Conservation (phyloP, 2,113 vertebrate species). For the Steatornis caripensis region DNA sequence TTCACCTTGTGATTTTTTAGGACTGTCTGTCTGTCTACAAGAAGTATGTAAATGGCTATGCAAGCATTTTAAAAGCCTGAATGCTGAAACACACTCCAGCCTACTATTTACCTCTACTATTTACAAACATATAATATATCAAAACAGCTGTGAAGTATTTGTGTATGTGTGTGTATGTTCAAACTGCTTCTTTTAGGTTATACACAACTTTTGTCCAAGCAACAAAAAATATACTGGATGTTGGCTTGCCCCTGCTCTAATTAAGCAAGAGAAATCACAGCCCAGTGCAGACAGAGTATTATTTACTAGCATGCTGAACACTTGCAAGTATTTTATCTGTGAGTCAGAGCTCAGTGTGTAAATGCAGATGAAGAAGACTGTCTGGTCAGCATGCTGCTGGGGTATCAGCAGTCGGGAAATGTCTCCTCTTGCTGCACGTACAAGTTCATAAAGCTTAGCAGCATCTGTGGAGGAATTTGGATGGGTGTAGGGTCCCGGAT, state of each 20-base stretch:
- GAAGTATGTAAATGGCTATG: background rate
- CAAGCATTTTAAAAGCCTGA: background rate
- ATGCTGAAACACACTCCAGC: background rate
- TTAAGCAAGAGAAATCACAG: background rate
- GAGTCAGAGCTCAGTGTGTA: background rate
- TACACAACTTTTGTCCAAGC: background rate
- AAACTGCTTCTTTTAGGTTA: background rate
- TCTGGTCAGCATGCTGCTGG: background rate
- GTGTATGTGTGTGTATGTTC: background rate
- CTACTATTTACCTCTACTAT: background rate
- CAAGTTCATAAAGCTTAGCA: background rate
- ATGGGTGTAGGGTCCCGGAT: fast-evolving
- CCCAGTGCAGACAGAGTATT: background rate
- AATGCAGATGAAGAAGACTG: background rate
- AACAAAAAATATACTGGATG: background rate
- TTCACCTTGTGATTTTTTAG: background rate
- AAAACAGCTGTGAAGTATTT: background rate
- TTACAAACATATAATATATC: background rate
- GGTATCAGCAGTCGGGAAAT: background rate
- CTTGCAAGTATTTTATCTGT: background rate
- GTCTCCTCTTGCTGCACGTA: background rate
- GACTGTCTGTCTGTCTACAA: background rate
- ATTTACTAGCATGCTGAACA: background rate
- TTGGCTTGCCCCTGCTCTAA: background rate
- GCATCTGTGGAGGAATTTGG: background rate